A percentile compares a stretch with the other conserved stretches of the same genome.
phyloP scores from a whole-genome alignment of 2,888 invertebrate genomes.

The Metopia argyrocephala region DNA sequence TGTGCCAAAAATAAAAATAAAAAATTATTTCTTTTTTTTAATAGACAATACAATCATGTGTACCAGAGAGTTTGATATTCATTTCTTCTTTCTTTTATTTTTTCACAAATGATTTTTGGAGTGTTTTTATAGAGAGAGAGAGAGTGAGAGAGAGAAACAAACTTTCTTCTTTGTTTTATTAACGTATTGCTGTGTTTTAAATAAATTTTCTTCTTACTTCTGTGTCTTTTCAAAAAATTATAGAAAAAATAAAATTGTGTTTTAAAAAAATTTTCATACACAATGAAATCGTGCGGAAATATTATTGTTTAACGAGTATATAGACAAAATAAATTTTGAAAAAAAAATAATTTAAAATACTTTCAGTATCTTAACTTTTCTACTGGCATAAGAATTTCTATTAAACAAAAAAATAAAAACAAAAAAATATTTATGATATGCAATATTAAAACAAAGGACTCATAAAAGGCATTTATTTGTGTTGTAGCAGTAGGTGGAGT shows the following conservation, averaged over 20 bases:
- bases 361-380: background rate
- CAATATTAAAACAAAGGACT: background rate
- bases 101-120: conserved; percentile 3
- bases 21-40: conserved; percentile 23
- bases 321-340: conserved; percentile 43
- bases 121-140: conserved; percentile 3
- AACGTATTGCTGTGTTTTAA: conserved; percentile 3
- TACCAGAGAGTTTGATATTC: background rate
- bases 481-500: background rate
- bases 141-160: too few relatives aligned
- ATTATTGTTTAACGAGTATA: conserved; percentile 55
- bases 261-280: too few relatives aligned
- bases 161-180: conserved; percentile 42
- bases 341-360: conserved; percentile 2
- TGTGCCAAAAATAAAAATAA: conserved; percentile 63
- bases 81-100: background rate
- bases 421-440: background rate
- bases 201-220: too few relatives aligned
- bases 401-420: background rate
- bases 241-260: too few relatives aligned
- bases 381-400: background rate
- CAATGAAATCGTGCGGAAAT: conserved; percentile 63
- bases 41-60: conserved; percentile 53
- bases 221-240: too few relatives aligned
- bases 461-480: background rate